Base-by-base conservation (phyloP, 2,113 vertebrate species). In the Lanius collurio region DNA sequence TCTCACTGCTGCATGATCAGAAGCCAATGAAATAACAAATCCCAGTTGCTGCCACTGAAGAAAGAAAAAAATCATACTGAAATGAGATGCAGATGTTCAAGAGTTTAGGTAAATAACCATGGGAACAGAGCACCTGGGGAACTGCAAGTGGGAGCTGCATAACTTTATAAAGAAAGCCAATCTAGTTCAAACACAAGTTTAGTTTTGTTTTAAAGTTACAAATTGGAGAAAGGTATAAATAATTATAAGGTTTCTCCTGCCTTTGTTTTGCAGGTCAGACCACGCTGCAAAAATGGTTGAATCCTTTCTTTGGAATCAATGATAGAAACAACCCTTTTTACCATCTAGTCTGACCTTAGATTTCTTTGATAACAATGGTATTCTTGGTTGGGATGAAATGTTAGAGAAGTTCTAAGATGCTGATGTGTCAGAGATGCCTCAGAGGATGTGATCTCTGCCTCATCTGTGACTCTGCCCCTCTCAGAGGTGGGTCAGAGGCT, bases 401-500 rank as follows among this genome's bases (percentile, higher is more conserved):
- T 47, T 56, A 46, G 35, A 60, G 37, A 64, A 86, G 19, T 47
- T 20, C 17, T 2, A 8, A 49, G 44, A 31, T 4, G 2, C 28
- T 39, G 41, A 8, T 0, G 0, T 22, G 55, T 35, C 35, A 60
- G 39, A 77, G 11, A 10, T 2, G 0, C 23, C 41, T 56, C 44
- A 20, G 52, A 59, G 33, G 33, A 59, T 15, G 35, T 4, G 30
- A 65, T 15, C 23, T 53, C 46, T 65, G 76, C 68, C 59, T 89
- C 3, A 2, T 26, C 35, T 68, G 19, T 30, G 67, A 15, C 62
- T 83, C 67, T 83, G 28, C 53, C 31, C n/a, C 4, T 19, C 77
- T 70, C 69, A 16, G 68, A 77, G 64, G 19, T 44, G 41, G 33
- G 9, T 15, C 9, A 26, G 70, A 59, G 33, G 39, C 26, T 67